A percentile compares a stretch with the other conserved stretches of the same genome.
These are phyloP conservation scores for Caenorhabditis angaria DNA, from an alignment of 2,888 invertebrate species.

Conservation along the genomic window DNA sequence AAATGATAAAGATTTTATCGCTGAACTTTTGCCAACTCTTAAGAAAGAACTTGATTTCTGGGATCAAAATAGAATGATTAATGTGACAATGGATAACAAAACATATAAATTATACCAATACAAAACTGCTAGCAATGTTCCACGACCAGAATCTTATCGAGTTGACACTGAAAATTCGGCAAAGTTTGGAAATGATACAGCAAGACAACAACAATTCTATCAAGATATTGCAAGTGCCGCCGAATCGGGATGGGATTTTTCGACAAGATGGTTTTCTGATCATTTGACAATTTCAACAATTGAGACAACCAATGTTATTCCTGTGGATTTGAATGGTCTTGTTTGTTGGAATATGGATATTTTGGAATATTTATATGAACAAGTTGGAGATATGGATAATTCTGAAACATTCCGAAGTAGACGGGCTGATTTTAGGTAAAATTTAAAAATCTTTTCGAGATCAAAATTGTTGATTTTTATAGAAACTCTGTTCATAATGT, in stretches of 20 bases:
- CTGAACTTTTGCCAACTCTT: conserved; percentile 65
- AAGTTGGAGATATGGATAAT: conserved; percentile 31
- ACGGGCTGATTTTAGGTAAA: neutral
- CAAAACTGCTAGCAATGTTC: conserved; percentile 66
- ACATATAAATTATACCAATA: conserved; percentile 80
- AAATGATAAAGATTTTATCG: conserved; percentile 80
- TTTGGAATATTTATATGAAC: conserved; percentile 57
- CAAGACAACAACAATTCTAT: conserved; percentile 42
- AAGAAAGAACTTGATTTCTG: conserved; percentile 71
- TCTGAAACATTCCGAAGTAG: neutral
- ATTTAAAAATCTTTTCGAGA: too few species aligned
- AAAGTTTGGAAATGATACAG: conserved; percentile 21
- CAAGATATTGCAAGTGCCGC: conserved; percentile 75
- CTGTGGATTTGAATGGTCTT: conserved; percentile 85
- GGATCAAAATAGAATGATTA: conserved; percentile 51
- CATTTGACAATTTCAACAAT: conserved; percentile 72
- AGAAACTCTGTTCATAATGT: conserved; percentile 46
- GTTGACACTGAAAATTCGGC: conserved; percentile 65
- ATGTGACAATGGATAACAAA: conserved; percentile 73
- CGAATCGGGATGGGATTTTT: conserved; percentile 96
- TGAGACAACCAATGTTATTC: conserved; percentile 78
- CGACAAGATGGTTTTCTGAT: conserved; percentile 85
- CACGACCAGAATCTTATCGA: conserved; percentile 86
- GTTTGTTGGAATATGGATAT: conserved; percentile 80
- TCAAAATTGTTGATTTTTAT: neutral